These are phyloP conservation scores for Oxyura jamaicensis DNA, from an alignment of 2,113 vertebrate species.

Conservation along the genomic window DNA sequence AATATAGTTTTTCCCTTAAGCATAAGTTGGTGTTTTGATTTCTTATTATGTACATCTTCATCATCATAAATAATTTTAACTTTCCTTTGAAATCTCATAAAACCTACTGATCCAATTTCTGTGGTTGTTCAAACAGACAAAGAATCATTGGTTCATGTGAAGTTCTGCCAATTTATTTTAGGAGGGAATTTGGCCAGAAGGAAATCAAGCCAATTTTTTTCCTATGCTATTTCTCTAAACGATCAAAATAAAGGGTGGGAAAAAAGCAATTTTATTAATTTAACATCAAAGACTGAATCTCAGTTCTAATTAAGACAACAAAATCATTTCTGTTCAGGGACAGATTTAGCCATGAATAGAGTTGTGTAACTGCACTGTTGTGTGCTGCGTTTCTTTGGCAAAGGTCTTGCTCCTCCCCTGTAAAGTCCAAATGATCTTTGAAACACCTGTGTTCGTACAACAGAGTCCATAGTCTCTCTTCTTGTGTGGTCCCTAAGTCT, in stretches of 20 bases:
- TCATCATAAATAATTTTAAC: neutral
- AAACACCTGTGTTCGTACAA: neutral
- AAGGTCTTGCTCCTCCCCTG: neutral
- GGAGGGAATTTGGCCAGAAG: neutral
- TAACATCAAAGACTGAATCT: neutral
- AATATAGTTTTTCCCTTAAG: neutral
- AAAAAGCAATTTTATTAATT: neutral
- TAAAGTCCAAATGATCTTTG: neutral
- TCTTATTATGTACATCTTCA: neutral
- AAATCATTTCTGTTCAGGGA: neutral
- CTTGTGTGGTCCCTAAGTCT: accelerated
- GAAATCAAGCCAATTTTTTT: neutral
- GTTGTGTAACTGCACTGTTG: neutral
- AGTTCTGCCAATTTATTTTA: neutral
- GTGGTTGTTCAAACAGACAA: neutral
- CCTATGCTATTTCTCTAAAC: neutral
- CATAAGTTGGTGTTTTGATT: neutral
- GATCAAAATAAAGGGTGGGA: neutral
- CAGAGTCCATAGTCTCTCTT: neutral
- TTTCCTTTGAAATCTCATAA: neutral
- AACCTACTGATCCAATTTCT: neutral
- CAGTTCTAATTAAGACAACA: neutral
- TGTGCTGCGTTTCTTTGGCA: neutral
- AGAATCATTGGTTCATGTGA: neutral
- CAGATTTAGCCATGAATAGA: neutral